Conservation (phyloP, 2,888 invertebrate species). For the Hermaeophaga mercurialis region DNA sequence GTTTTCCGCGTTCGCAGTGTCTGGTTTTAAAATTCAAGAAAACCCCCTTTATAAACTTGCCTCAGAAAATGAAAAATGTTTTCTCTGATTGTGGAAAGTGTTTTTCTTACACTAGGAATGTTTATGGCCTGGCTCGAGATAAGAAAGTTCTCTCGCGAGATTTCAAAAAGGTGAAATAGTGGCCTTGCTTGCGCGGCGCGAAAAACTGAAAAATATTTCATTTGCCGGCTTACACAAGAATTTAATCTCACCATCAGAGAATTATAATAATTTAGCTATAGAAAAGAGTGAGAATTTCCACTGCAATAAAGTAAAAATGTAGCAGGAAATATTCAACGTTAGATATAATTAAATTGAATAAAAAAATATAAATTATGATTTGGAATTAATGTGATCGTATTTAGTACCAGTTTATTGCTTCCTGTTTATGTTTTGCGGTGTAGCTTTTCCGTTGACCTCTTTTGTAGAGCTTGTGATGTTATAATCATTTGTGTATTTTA, state of each 20-base stretch:
- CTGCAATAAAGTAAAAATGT: too few relatives aligned
- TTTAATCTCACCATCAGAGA: not conserved
- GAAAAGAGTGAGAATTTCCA: not conserved
- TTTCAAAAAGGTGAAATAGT: slow-evolving; percentile 19
- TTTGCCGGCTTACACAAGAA: not conserved
- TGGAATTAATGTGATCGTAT: too few relatives aligned
- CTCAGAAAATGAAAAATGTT: slow-evolving; percentile 30
- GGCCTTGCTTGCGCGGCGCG: not conserved
- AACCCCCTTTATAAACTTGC: slow-evolving; percentile 20
- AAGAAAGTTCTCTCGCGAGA: slow-evolving; percentile 18
- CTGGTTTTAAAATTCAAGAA: slow-evolving; percentile 21
- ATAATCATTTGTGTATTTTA: too few relatives aligned
- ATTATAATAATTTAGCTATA: not conserved
- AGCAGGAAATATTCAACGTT: too few relatives aligned
- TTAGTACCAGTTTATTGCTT: too few relatives aligned
- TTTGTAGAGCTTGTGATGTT: too few relatives aligned
- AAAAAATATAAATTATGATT: too few relatives aligned
- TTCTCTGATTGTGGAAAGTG: slow-evolving; percentile 30
- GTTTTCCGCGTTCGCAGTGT: not conserved
- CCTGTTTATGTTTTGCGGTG: too few relatives aligned
- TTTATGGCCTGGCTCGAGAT: slow-evolving; percentile 21
- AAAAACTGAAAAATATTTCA: slow-evolving; percentile 10
- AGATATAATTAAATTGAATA: too few relatives aligned
- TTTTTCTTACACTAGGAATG: slow-evolving; percentile 25
- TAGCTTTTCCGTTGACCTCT: too few relatives aligned